These are phyloP conservation scores for Hypomecis atomaria DNA, from an alignment of 2,888 invertebrate species.

Conservation along the genomic window DNA sequence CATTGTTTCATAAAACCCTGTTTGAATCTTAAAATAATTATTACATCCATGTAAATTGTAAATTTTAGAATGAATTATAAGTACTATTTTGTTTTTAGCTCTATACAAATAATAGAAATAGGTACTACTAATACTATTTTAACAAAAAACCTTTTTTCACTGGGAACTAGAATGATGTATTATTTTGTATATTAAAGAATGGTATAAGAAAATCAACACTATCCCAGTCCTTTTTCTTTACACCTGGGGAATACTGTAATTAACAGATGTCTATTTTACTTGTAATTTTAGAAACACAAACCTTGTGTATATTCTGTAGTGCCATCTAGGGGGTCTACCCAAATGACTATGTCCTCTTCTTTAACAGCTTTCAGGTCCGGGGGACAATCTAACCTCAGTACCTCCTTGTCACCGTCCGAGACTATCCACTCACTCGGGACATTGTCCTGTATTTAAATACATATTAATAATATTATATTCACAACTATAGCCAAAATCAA, in stretches of 20 bases:
- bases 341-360: constrained; percentile 95
- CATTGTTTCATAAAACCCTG: no score
- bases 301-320: constrained; percentile 99
- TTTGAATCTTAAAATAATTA: no score
- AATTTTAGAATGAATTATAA: no score
- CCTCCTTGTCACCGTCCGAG: constrained; percentile 88
- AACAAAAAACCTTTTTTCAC: no score
- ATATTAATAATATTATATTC: no score
- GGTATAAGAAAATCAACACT: background rate
- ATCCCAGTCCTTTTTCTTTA: background rate
- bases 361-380: constrained; percentile 85
- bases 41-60: no score
- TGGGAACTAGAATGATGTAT: no score
- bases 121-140: no score
- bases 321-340: constrained; percentile 99
- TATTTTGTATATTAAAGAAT: background rate
- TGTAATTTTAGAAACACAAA: constrained; percentile 49
- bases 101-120: no score
- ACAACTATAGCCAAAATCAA: no score
- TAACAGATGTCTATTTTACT: background rate
- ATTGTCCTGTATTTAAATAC: constrained; percentile 56
- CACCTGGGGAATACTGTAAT: background rate
- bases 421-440: constrained; percentile 91
- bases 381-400: constrained; percentile 88
- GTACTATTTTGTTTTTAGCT: no score